These are phyloP conservation scores for Lipotes vexillifer DNA, from an alignment of 2,113 vertebrate genomes.

Conservation along the genomic window DNA sequence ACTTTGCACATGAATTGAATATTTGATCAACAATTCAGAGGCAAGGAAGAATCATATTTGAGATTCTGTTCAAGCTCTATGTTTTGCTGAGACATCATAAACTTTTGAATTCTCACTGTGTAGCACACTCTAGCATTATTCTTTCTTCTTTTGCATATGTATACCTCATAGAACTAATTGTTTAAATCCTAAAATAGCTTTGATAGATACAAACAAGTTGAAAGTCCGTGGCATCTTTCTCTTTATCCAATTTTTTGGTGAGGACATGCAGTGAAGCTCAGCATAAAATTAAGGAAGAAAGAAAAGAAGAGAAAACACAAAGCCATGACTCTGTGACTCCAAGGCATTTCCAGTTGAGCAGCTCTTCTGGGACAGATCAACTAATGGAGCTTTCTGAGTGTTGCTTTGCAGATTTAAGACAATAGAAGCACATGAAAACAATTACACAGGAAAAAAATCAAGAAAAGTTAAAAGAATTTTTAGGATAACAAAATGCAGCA, in stretches of 20 bases:
- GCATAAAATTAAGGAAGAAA: neutral
- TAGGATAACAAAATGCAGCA: neutral
- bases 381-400: neutral
- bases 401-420: neutral
- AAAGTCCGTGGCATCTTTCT: neutral
- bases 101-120: neutral
- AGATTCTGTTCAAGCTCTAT: neutral
- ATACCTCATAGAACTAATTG: neutral
- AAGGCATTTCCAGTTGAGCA: neutral
- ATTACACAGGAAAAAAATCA: neutral
- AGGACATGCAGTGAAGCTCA: neutral
- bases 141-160: neutral
- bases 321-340: neutral
- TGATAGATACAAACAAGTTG: neutral
- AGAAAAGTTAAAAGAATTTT: neutral
- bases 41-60: neutral
- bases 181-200: conserved; percentile 9
- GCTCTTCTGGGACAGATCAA: neutral
- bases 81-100: neutral
- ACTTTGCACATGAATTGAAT: neutral
- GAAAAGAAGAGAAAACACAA: neutral
- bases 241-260: neutral
- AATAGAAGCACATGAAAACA: neutral
- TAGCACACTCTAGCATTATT: neutral
- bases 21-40: neutral